phyloP scores from a whole-genome alignment of 2,113 vertebrate species.

The Siniperca chuatsi region DNA sequence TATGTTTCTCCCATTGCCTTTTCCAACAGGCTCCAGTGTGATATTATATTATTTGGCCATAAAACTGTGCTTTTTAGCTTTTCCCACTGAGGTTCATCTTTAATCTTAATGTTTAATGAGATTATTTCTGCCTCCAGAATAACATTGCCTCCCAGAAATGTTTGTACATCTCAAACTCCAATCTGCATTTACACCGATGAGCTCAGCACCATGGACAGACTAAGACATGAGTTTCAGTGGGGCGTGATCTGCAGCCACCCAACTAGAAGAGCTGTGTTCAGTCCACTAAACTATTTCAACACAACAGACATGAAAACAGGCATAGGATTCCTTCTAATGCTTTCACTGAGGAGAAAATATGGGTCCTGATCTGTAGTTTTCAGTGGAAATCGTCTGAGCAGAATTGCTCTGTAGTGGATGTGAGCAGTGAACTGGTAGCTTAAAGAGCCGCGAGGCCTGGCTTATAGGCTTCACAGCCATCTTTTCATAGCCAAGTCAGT shows the following conservation, averaged over 20 bases:
- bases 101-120: slow-evolving; percentile 31
- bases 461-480: slow-evolving; percentile 48
- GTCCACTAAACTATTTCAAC: slow-evolving; percentile 40
- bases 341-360: slow-evolving; percentile 38
- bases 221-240: slow-evolving; percentile 26
- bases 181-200: slow-evolving; percentile 60
- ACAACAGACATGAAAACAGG: slow-evolving; percentile 28
- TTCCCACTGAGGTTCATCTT: slow-evolving; percentile 30
- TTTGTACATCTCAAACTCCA: slow-evolving; percentile 49
- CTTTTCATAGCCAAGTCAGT: slow-evolving; percentile 46
- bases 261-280: slow-evolving; percentile 43
- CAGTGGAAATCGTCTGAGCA: slow-evolving; percentile 26
- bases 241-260: slow-evolving; percentile 48
- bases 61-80: slow-evolving; percentile 5
- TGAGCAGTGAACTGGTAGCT: slow-evolving; percentile 49
- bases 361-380: slow-evolving; percentile 39
- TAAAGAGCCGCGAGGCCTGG: slow-evolving; percentile 42
- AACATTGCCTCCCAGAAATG: slow-evolving; percentile 56
- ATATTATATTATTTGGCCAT: background rate
- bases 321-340: slow-evolving; percentile 25
- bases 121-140: slow-evolving; percentile 59
- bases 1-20: background rate
- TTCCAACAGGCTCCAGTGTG: background rate
- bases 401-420: slow-evolving; percentile 38
- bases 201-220: slow-evolving; percentile 2